These are phyloP conservation scores for Bombus consobrinus DNA, from an alignment of 1,140 invertebrate species.

Conservation along the genomic window DNA sequence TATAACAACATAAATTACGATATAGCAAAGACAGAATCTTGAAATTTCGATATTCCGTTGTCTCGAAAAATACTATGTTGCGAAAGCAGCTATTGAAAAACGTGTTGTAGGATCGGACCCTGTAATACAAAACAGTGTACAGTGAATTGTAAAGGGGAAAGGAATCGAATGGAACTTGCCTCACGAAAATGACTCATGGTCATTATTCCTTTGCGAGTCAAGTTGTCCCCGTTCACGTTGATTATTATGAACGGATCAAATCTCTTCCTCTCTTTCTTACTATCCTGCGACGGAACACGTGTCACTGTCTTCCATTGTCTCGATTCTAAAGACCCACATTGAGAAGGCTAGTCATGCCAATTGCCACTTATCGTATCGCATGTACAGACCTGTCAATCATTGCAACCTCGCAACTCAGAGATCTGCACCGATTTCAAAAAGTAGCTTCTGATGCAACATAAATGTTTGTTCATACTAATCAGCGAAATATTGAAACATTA, in stretches of 20 bases:
- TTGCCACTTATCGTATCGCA: slow-evolving; percentile 26
- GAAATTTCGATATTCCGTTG: too few species aligned
- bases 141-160: slow-evolving; percentile 25
- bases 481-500: not conserved
- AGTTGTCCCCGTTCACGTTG: slow-evolving; percentile 58
- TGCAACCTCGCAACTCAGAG: not conserved
- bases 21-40: too few species aligned
- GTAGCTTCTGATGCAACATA: too few species aligned
- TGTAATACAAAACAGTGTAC: not conserved
- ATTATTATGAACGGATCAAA: slow-evolving; percentile 44
- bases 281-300: slow-evolving; percentile 37
- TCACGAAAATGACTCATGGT: slow-evolving; percentile 69
- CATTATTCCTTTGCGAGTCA: slow-evolving; percentile 52
- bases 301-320: slow-evolving; percentile 26
- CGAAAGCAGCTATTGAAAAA: too few species aligned
- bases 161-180: slow-evolving; percentile 55
- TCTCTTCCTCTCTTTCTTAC: slow-evolving; percentile 13
- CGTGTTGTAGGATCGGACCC: not conserved
- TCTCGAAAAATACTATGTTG: too few species aligned
- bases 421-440: not conserved
- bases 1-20: too few species aligned
- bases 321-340: slow-evolving; percentile 43
- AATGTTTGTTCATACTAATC: too few species aligned
- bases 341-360: slow-evolving; percentile 9
- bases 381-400: slow-evolving; percentile 23